A percentile compares a stretch with the other conserved stretches of the same genome.
These are phyloP conservation scores for Lepeophtheirus nordmannii DNA, from an alignment of 2,888 invertebrate species.

Conservation along the genomic window DNA sequence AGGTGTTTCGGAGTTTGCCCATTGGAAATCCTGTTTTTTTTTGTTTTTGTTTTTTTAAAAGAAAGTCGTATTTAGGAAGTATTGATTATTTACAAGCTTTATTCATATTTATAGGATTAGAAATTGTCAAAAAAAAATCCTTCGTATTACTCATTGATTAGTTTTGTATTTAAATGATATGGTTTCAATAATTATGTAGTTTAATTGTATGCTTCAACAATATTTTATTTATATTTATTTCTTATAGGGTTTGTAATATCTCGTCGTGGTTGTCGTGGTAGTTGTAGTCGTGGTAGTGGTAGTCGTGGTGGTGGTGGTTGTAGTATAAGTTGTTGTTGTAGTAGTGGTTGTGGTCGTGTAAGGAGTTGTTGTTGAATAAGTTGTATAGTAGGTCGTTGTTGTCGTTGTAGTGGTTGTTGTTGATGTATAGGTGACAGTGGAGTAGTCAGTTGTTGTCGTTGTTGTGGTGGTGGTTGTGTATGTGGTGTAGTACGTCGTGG, in stretches of 20 bases:
- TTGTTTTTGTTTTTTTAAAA: too few relatives aligned
- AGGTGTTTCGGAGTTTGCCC: too few relatives aligned
- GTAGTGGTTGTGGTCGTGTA: neutral
- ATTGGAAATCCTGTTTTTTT: too few relatives aligned
- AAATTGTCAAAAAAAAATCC: too few relatives aligned
- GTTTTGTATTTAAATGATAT: too few relatives aligned
- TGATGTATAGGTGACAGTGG: neutral
- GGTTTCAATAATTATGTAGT: too few relatives aligned
- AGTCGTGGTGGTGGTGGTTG: neutral
- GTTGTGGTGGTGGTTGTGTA: conserved; percentile 1
- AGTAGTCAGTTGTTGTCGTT: neutral
- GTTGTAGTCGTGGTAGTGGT: neutral
- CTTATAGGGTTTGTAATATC: neutral
- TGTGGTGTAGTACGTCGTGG: neutral
- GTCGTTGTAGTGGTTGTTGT: neutral
- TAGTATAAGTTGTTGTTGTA: neutral
- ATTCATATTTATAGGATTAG: too few relatives aligned
- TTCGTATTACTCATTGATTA: too few relatives aligned
- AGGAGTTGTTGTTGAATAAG: conserved; percentile 1
- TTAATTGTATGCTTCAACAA: too few relatives aligned
- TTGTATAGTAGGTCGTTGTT: neutral
- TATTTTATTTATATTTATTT: neutral
- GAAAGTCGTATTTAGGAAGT: too few relatives aligned
- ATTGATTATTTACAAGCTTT: too few relatives aligned
- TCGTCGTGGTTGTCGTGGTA: neutral